Percentiles rank a stretch among this genome's conserved stretches.
phyloP scores from a whole-genome alignment of 2,113 vertebrate species.

The Leiothrix lutea region DNA sequence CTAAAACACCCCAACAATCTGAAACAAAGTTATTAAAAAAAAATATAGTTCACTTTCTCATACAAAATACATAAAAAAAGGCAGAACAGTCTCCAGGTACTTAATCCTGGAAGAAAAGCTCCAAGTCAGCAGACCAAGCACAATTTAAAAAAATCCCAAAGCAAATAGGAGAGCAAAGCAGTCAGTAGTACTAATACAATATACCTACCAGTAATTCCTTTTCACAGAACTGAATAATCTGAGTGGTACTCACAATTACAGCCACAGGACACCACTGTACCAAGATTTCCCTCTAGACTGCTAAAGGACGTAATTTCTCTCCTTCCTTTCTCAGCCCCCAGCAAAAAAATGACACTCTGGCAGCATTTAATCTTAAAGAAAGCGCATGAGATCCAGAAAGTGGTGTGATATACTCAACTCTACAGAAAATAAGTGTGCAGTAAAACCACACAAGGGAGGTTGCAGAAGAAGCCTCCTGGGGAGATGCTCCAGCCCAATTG shows the following conservation, averaged over 20 bases:
- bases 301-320: not conserved
- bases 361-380: not conserved
- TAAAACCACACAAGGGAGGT: not conserved
- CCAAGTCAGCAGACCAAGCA: not conserved
- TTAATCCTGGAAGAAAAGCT: not conserved
- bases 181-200: not conserved
- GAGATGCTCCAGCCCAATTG: not conserved
- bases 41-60: not conserved
- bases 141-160: not conserved
- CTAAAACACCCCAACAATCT: not conserved
- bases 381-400: not conserved
- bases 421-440: not conserved
- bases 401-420: not conserved
- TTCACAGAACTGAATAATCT: not conserved
- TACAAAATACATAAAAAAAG: not conserved
- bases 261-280: not conserved
- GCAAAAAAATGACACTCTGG: not conserved
- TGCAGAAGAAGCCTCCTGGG: not conserved
- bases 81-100: not conserved
- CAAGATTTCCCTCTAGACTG: not conserved
- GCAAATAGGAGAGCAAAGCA: not conserved
- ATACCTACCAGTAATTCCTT: not conserved
- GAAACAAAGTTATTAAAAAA: not conserved
- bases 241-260: not conserved
- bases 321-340: rapidly evolving